Percentiles rank a stretch among this genome's conserved stretches.
phyloP scores from a whole-genome alignment of 2,888 invertebrate genomes.

The Pharmacophagus antenor region DNA sequence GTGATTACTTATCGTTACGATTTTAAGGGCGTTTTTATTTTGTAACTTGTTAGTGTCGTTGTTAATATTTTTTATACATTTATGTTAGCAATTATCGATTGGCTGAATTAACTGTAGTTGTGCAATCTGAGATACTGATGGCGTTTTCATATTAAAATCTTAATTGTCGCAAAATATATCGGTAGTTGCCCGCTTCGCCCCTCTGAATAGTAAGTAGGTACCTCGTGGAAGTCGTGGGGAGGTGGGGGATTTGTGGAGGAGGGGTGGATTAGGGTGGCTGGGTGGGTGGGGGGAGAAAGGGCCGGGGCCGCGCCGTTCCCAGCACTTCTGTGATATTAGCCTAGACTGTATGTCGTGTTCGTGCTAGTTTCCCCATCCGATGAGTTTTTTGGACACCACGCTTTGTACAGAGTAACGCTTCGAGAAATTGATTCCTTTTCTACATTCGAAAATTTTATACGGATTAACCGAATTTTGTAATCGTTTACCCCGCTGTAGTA shows the following conservation, averaged over 20 bases:
- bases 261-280: slow-evolving; percentile 38
- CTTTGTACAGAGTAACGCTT: slow-evolving; percentile 61
- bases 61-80: slow-evolving; percentile 42
- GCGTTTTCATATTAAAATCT: slow-evolving; percentile 69
- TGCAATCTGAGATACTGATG: slow-evolving; percentile 51
- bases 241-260: slow-evolving; percentile 35
- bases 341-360: slow-evolving; percentile 79
- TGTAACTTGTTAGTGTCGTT: slow-evolving; percentile 36
- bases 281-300: slow-evolving; percentile 41
- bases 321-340: slow-evolving; percentile 81
- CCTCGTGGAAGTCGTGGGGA: slow-evolving; percentile 44
- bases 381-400: slow-evolving; percentile 64
- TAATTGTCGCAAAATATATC: slow-evolving; percentile 78
- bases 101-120: slow-evolving; percentile 48
- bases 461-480: slow-evolving; percentile 65
- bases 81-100: slow-evolving; percentile 29
- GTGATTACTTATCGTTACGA: slow-evolving; percentile 40
- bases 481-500: slow-evolving; percentile 61
- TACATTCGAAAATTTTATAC: slow-evolving; percentile 70
- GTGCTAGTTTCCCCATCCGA: slow-evolving; percentile 75
- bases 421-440: slow-evolving; percentile 59
- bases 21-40: slow-evolving; percentile 44
- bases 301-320: slow-evolving; percentile 70
- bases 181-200: slow-evolving; percentile 70
- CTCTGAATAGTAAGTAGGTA: slow-evolving; percentile 76